Evolutionary conservation across 2,113 vertebrate species (phyloP).

Genomic region (Rhinolophus sinicus): DNA sequence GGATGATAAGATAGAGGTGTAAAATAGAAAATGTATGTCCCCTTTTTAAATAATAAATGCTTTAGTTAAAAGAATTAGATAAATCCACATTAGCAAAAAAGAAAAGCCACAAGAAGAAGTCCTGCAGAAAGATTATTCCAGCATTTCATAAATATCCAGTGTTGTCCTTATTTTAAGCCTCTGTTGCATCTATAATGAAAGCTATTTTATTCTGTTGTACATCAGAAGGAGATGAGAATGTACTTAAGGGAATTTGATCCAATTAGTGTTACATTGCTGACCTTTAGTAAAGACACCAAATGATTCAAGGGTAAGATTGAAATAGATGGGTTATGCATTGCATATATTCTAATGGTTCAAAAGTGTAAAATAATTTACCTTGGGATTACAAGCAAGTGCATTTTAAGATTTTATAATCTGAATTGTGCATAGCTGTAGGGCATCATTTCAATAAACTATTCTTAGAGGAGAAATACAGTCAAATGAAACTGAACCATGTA

Average conservation of each 20-base stretch:
- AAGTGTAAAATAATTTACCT: constrained; percentile 53
- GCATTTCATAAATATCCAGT: constrained; percentile 30
- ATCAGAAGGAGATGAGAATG: constrained; percentile 59
- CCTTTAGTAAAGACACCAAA: constrained; percentile 65
- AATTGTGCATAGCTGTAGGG: constrained; percentile 50
- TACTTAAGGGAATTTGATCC: constrained; percentile 71
- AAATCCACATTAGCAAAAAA: not conserved
- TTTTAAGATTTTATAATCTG: not conserved
- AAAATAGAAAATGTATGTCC: not conserved
- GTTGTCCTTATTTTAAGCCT: constrained; percentile 17
- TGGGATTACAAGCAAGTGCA: constrained; percentile 48
- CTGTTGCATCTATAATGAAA: constrained; percentile 59
- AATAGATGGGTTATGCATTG: not conserved
- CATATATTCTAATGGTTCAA: constrained; percentile 57
- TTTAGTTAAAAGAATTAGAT: constrained; percentile 32
- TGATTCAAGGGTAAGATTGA: constrained; percentile 56
- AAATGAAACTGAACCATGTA: constrained; percentile 52
- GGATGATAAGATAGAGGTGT: not conserved
- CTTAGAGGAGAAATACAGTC: constrained; percentile 46
- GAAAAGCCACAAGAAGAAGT: constrained; percentile 17
- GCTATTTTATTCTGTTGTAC: constrained; percentile 64
- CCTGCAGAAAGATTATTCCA: not conserved
- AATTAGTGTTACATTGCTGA: constrained; percentile 69
- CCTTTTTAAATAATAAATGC: constrained; percentile 20
- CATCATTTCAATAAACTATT: constrained; percentile 51